Evolutionary conservation across 2,888 invertebrate genomes (phyloP), one percentile per base, ranked within the genome.

Genomic region (Amphipoea oculea): DNA sequence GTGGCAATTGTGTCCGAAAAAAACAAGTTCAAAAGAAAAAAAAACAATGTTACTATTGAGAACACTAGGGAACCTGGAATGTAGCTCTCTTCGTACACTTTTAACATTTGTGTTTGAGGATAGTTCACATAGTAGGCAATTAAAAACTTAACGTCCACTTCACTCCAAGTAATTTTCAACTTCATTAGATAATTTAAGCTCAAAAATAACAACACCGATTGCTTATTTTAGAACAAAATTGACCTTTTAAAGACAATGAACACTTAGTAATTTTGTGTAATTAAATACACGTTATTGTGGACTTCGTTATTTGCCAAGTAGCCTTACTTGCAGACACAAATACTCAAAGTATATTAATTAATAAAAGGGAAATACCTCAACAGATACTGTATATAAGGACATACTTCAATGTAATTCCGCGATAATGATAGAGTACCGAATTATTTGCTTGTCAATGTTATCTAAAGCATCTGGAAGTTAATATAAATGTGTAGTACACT

Each of bases 391-490:
- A n/a, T n/a, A n/a, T n/a, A 72, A 76, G 60, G 66, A 78, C 76
- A 68, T 84, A 87, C 70, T 87, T 89, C 82, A 86, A 82, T 84
- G 77, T 82, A 78, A 87, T 73, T 68, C 80, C 29, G 73, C 72
- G 76, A 82, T 86, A 87, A 84, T 88, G 83, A 89, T 73, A 84
- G 86, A 87, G 86, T 73, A 84, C 86, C 84, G 85, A 91, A 92
- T 92, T 91, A 92, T 91, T 90, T 89, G 85, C 86, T 89, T 90
- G 91, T 89, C 91, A 90, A 90, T 89, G 89, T 91, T 92, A 93
- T 93, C 93, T 78, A 88, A 88, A 89, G 84, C 89, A 90, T 91
- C 91, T 88, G 77, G 85, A 88, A 86, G 89, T 91, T 87, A 90
- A 89, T 90, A 89, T 87, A 84, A 86, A 89, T 86, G 83, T 87